A percentile compares a stretch with the other conserved stretches of the same genome.
Evolutionary conservation across 2,797 vertebrate species (phyloP).

Genomic region (Pteronotus mesoamericanus): DNA sequence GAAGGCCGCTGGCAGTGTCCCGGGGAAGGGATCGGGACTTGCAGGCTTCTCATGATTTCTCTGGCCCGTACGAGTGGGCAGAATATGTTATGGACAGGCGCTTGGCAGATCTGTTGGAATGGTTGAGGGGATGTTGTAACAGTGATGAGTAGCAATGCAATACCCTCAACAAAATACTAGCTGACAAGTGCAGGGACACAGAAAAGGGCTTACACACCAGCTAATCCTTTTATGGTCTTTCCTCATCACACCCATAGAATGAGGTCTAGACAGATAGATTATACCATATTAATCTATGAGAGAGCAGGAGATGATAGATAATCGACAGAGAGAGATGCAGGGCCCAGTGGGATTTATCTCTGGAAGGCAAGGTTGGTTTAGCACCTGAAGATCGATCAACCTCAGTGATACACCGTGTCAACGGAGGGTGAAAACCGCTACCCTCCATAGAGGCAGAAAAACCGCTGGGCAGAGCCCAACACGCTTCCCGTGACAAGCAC

Average conservation of each 20-base stretch:
- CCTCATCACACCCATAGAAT: too few relatives aligned
- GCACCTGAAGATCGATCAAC: background rate
- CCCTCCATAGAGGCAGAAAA: background rate
- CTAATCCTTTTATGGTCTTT: too few relatives aligned
- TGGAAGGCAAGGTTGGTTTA: background rate
- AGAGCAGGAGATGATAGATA: too few relatives aligned
- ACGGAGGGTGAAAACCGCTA: background rate
- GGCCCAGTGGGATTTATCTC: background rate
- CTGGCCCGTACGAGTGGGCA: accelerated
- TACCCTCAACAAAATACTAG: background rate
- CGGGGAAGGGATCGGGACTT: accelerated
- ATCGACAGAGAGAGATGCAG: too few relatives aligned
- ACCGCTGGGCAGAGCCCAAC: background rate
- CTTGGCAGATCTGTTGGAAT: too few relatives aligned
- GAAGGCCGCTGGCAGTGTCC: background rate
- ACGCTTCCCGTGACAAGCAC: background rate
- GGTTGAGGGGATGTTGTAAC: background rate
- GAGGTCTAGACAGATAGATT: too few relatives aligned
- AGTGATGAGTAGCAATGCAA: background rate
- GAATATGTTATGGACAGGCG: background rate
- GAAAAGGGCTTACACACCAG: accelerated
- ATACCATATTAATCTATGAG: too few relatives aligned
- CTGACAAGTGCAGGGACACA: background rate
- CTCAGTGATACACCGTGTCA: accelerated
- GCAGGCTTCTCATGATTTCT: accelerated